Base-by-base conservation (phyloP, 2,888 invertebrate species). In the Caenorhabditis imperialis region DNA sequence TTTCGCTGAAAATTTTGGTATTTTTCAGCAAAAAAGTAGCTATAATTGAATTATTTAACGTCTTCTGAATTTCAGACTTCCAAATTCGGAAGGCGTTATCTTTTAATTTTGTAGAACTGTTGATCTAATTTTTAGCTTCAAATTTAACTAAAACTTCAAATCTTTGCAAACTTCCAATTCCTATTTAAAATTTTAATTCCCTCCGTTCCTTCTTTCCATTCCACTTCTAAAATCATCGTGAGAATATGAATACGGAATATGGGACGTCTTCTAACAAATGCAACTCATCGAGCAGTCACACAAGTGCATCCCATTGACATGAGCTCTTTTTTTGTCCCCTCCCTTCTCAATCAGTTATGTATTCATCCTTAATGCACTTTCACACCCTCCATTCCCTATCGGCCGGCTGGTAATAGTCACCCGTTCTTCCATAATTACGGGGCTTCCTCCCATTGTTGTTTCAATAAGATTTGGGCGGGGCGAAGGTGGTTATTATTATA, bases 221-320 rank as follows among this genome's bases (percentile, higher is more conserved):
- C 44, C 38, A 40, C 48, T 42, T 50, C 57, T 51, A 44, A 67
- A 67, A 67, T 67, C 67, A 57, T 14, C 67, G 67, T 67, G 67
- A 37, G 67, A 67, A 58, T 18, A n/a, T 2, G 1, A 23, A n/a
- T 23, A 22, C 2, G 45, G n/a, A 8, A 3, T 22, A 47, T 10
- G n/a, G 18, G 18, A 22, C 44, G 20, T 44, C 44, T 44, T 23
- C 35, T 67, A 57, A 57, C 42, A 57, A 67, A 67, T 51, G 42
- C 67, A 67, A 67, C 57, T 57, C 65, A 65, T 67, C 57, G 67
- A 67, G 57, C 40, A 67, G 67, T 67, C 67, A 67, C 67, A 58
- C 67, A 67, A 67, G 67, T 67, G 51, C 67, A 51, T 51, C 57
- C 55, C 65, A 55, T 60, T 69, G 38, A 7, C 51, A 27, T 18